phyloP scores from a whole-genome alignment of 2,797 vertebrate genomes.

The Bradypus variegatus region DNA sequence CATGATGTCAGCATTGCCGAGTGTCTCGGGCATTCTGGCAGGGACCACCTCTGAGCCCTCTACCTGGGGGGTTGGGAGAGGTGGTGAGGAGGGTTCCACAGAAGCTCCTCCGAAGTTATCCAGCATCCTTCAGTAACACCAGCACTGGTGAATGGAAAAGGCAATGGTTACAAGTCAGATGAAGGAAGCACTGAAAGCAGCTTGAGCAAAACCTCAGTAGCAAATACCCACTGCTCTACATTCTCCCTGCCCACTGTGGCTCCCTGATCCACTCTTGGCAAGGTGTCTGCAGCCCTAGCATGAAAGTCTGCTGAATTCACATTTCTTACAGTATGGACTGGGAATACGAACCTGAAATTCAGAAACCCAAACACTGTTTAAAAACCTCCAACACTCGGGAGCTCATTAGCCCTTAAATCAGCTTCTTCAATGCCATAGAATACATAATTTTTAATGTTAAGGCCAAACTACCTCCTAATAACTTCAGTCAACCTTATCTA shows the following conservation, averaged over 20 bases:
- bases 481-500: not conserved
- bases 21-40: too few relatives aligned
- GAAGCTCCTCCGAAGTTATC: not conserved
- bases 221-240: fast-evolving
- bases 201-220: fast-evolving
- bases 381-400: fast-evolving
- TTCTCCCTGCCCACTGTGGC: not conserved
- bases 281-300: not conserved
- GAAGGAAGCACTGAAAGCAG: fast-evolving
- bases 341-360: not conserved
- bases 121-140: fast-evolving
- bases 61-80: too few relatives aligned
- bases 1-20: fast-evolving
- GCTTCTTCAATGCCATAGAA: not conserved
- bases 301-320: not conserved
- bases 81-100: fast-evolving
- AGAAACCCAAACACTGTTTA: not conserved
- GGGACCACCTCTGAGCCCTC: not conserved
- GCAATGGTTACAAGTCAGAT: fast-evolving
- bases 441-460: not conserved
- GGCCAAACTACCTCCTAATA: not conserved
- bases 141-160: fast-evolving
- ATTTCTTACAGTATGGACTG: not conserved
- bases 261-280: not conserved
- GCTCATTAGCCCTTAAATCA: fast-evolving